Percentiles rank a stretch among this genome's conserved stretches.
phyloP scores from a whole-genome alignment of 2,888 invertebrate genomes.

The Lacanobia wlatinum region DNA sequence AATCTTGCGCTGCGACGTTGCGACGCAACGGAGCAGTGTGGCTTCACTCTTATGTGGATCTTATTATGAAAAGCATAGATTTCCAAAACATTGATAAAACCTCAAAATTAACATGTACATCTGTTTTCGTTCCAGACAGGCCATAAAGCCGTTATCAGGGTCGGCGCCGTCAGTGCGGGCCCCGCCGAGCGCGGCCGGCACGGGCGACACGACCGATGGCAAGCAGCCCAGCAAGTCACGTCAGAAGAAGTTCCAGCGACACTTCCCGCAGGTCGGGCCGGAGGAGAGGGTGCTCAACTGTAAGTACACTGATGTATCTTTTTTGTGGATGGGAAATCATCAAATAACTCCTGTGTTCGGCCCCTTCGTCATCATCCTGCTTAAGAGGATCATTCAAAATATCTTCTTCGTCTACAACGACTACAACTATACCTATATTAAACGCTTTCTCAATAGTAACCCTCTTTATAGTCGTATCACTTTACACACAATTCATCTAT shows the following conservation, averaged over 20 bases:
- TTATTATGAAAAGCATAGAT: neutral
- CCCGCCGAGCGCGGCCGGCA: conserved; percentile 72
- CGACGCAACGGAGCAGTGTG: too few relatives aligned
- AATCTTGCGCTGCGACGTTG: too few relatives aligned
- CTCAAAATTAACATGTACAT: conserved; percentile 21
- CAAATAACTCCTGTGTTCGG: too few relatives aligned
- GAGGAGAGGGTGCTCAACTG: conserved; percentile 97
- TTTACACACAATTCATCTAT: neutral
- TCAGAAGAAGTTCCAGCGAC: conserved; percentile 97
- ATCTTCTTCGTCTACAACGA: neutral
- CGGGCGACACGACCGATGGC: conserved; percentile 81
- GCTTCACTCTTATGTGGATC: too few relatives aligned
- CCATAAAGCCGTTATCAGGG: conserved; percentile 91
- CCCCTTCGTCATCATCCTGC: neutral
- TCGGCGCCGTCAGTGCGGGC: conserved; percentile 87
- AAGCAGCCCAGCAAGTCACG: conserved; percentile 93
- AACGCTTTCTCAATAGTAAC: too few relatives aligned
- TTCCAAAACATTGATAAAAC: neutral
- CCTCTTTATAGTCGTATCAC: too few relatives aligned
- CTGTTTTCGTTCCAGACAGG: conserved; percentile 83
- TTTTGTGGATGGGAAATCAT: too few relatives aligned
- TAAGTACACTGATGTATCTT: conserved; percentile 85
- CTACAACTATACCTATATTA: neutral
- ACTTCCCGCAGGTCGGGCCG: conserved; percentile 95
- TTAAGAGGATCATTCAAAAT: too few relatives aligned